These are phyloP conservation scores for Melipona bicolor DNA, from an alignment of 2,888 invertebrate species.

Conservation along the genomic window DNA sequence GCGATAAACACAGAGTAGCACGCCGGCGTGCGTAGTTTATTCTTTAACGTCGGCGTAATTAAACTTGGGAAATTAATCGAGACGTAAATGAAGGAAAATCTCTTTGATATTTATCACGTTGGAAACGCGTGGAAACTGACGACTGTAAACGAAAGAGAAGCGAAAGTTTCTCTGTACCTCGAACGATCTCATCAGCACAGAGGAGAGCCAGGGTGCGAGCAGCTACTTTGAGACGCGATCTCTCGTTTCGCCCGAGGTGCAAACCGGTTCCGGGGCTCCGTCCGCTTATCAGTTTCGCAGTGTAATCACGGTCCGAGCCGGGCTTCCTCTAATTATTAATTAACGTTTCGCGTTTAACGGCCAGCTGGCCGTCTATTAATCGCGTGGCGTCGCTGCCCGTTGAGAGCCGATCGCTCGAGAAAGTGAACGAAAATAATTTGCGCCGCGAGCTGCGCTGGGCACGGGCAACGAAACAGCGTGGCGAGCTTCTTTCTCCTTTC, in stretches of 20 bases:
- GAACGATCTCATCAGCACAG: background rate
- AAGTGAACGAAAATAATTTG: constrained; percentile 53
- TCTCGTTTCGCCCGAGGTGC: background rate
- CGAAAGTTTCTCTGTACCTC: background rate
- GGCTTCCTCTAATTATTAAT: constrained; percentile 58
- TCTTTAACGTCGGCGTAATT: no score
- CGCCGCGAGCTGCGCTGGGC: background rate
- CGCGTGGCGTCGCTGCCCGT: background rate
- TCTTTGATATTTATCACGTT: background rate
- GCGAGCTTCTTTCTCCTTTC: background rate
- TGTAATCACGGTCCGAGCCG: constrained; percentile 34
- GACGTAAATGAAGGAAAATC: background rate
- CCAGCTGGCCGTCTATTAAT: background rate
- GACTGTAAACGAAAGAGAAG: background rate
- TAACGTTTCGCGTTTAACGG: constrained; percentile 38
- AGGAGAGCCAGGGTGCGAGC: background rate
- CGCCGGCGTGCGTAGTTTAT: no score
- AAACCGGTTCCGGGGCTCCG: background rate
- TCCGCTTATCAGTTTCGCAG: constrained; percentile 29
- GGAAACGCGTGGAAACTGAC: background rate
- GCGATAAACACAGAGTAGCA: no score
- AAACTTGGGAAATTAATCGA: background rate
- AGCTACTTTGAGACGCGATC: constrained; percentile 14
- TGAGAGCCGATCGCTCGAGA: constrained; percentile 43
- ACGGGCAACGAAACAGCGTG: background rate